Conservation (phyloP, 2,888 invertebrate genomes). For the Drosophila testacea region DNA sequence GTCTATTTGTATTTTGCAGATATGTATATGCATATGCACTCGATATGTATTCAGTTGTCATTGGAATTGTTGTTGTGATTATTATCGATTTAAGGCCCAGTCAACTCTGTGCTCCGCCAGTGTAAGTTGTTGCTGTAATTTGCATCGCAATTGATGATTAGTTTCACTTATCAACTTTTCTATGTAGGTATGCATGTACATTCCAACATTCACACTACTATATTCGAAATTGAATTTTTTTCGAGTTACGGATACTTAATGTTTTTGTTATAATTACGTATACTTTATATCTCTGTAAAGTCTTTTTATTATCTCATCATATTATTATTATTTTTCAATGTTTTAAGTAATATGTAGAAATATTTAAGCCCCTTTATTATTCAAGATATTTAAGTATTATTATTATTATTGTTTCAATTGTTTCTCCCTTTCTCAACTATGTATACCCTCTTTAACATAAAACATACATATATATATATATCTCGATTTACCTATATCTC, state of each 20-base stretch:
- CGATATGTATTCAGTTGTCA: slow-evolving; percentile 26
- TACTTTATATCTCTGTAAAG: too few species aligned
- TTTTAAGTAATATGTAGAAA: too few species aligned
- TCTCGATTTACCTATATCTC: neutral
- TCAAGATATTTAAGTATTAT: too few species aligned
- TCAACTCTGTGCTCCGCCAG: slow-evolving; percentile 5
- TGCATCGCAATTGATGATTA: slow-evolving; percentile 54
- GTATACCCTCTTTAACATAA: too few species aligned
- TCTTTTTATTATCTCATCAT: too few species aligned
- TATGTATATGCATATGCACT: neutral
- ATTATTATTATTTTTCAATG: too few species aligned
- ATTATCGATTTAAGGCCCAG: slow-evolving; percentile 52
- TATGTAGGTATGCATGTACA: neutral
- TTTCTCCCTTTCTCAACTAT: neutral
- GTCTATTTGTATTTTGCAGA: neutral
- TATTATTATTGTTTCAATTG: neutral
- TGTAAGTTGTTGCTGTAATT: slow-evolving; percentile 40
- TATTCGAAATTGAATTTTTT: too few species aligned
- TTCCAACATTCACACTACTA: too few species aligned
- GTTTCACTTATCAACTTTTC: slow-evolving; percentile 21
- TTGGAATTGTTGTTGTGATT: slow-evolving; percentile 37
- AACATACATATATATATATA: too few species aligned
- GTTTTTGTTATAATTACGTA: neutral
- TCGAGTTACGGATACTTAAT: neutral
- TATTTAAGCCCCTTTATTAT: too few species aligned